phyloP scores from a whole-genome alignment of 2,113 vertebrate species.

The Neogobius melanostomus region DNA sequence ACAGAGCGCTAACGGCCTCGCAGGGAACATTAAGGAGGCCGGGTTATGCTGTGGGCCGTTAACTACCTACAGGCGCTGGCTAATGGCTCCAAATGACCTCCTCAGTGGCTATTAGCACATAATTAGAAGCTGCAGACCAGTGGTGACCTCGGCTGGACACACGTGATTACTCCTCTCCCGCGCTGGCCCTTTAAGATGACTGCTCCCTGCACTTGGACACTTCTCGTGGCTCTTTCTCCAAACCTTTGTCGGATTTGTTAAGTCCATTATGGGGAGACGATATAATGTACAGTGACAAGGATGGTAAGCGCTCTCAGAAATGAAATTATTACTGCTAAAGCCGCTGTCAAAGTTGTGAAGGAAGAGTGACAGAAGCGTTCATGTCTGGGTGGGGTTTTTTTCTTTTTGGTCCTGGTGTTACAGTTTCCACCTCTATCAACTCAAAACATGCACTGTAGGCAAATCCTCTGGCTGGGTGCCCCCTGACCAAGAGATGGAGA shows the following conservation, averaged over 20 bases:
- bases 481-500: too few species aligned
- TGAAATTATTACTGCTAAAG: too few species aligned
- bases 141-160: constrained; percentile 80
- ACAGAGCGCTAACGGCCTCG: constrained; percentile 82
- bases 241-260: background rate
- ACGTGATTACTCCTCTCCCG: constrained; percentile 68
- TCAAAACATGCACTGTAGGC: too few species aligned
- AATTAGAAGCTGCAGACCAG: constrained; percentile 85
- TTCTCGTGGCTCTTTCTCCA: background rate
- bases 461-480: too few species aligned
- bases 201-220: constrained; percentile 8
- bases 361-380: too few species aligned
- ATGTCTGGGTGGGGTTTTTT: too few species aligned
- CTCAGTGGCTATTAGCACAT: constrained; percentile 85
- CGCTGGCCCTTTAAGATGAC: constrained; percentile 9
- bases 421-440: too few species aligned
- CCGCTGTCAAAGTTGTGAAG: too few species aligned
- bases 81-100: constrained; percentile 86
- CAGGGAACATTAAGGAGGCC: constrained; percentile 83
- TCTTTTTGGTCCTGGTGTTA: too few species aligned
- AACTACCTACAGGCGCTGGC: constrained; percentile 84
- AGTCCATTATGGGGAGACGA: background rate
- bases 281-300: background rate
- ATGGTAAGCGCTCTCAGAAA: too few species aligned
- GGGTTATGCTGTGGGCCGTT: constrained; percentile 85